phyloP scores from a whole-genome alignment of 1,140 invertebrate species.

The Zaprionus camerounensis region DNA sequence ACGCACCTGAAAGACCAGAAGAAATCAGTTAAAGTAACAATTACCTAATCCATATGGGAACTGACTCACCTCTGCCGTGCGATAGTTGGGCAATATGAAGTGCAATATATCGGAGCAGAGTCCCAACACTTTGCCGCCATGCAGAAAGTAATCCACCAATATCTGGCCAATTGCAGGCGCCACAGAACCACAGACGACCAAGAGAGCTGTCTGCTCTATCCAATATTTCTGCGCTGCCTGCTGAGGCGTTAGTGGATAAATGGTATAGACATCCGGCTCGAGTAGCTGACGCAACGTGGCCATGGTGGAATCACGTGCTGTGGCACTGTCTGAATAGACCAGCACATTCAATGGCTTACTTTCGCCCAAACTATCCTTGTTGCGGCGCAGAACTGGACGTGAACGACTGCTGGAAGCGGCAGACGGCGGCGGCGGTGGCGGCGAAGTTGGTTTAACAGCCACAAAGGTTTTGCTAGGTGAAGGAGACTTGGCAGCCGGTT shows the following conservation, averaged over 20 bases:
- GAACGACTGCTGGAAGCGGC: constrained; percentile 13
- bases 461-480: constrained; percentile 56
- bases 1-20: constrained; percentile 85
- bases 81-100: constrained; percentile 90
- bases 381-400: constrained; percentile 59
- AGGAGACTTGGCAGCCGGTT: constrained; percentile 5
- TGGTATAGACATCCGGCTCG: constrained; percentile 90
- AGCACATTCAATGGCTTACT: constrained; percentile 92
- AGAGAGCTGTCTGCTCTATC: constrained; percentile 89
- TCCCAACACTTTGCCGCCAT: constrained; percentile 91
- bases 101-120: constrained; percentile 93
- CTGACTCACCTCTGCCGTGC: constrained; percentile 89
- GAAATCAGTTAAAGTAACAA: not conserved
- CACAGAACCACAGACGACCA: constrained; percentile 91
- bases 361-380: constrained; percentile 63
- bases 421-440: constrained; percentile 7
- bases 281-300: constrained; percentile 88
- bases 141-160: constrained; percentile 90
- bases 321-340: constrained; percentile 91
- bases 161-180: constrained; percentile 87
- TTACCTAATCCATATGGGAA: not conserved
- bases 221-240: constrained; percentile 88
- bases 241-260: constrained; percentile 89
- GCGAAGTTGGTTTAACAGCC: constrained; percentile 22
- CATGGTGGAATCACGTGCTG: constrained; percentile 89